A percentile compares a stretch with the other conserved stretches of the same genome.
Conservation (phyloP, 2,113 vertebrate genomes). For the Strix uralensis region DNA sequence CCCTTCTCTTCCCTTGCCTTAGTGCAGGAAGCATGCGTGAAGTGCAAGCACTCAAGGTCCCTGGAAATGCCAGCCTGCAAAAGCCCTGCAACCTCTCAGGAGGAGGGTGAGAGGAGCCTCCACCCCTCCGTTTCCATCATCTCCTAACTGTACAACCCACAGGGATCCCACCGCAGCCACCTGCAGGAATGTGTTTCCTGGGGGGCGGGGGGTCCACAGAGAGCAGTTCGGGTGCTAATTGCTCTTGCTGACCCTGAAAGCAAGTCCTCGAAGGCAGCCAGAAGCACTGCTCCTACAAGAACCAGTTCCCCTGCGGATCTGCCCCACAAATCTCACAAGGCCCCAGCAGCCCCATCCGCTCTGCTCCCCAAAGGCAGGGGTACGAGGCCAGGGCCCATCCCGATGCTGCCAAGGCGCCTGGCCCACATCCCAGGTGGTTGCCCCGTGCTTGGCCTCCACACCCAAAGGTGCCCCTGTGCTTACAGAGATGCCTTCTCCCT, state of each 20-base stretch:
- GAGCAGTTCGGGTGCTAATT: not conserved
- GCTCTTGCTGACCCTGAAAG: not conserved
- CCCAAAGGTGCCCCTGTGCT: not conserved
- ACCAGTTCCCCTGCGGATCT: not conserved
- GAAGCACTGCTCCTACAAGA: not conserved
- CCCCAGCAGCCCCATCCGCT: not conserved
- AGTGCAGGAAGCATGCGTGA: fast-evolving
- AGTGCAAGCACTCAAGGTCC: not conserved
- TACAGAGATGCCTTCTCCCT: not conserved
- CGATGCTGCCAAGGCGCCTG: fast-evolving
- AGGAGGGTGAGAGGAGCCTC: not conserved
- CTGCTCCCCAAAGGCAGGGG: not conserved
- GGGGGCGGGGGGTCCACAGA: not conserved
- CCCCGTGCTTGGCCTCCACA: fast-evolving
- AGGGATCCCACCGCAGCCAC: not conserved
- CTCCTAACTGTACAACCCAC: not conserved
- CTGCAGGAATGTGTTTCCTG: not conserved
- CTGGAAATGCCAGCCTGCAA: fast-evolving
- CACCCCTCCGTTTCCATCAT: not conserved
- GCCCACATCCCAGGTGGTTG: fast-evolving
- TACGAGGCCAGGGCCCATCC: fast-evolving
- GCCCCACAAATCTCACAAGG: not conserved
- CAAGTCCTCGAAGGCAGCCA: not conserved
- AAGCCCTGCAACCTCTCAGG: not conserved
- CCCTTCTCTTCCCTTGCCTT: not conserved